These are phyloP conservation scores for Aleadryas rufinucha DNA, from an alignment of 2,113 vertebrate species.

Conservation along the genomic window DNA sequence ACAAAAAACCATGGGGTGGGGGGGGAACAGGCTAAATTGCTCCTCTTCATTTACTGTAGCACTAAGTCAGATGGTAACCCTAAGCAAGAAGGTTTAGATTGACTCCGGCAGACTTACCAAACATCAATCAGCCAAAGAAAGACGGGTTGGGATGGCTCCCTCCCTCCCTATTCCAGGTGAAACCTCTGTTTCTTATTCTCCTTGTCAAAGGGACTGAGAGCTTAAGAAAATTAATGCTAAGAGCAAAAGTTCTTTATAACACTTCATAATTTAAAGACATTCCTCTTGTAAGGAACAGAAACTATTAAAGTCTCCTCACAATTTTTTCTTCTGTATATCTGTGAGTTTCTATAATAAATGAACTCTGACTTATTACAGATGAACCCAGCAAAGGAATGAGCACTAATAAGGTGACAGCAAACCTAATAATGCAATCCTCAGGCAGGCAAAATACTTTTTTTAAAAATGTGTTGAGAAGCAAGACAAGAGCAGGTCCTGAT, in stretches of 20 bases:
- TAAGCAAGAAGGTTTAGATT: not conserved
- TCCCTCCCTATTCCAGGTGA: not conserved
- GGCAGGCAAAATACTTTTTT: not conserved
- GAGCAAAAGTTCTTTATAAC: not conserved
- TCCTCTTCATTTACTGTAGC: not conserved
- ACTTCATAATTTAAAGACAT: not conserved
- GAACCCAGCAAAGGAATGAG: not conserved
- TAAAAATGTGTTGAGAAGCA: not conserved
- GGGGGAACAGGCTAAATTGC: accelerated
- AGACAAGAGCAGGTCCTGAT: not conserved
- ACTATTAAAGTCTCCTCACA: not conserved
- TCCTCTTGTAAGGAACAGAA: not conserved
- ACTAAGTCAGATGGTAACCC: not conserved
- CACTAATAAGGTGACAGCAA: not conserved
- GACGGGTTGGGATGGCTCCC: not conserved
- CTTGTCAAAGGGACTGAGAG: not conserved
- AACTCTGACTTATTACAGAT: not conserved
- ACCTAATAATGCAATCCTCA: not conserved
- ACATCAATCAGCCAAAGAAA: not conserved
- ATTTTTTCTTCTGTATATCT: not conserved
- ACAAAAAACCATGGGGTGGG: accelerated
- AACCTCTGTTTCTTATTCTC: not conserved
- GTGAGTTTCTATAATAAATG: not conserved
- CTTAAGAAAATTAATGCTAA: not conserved
- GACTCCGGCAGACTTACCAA: not conserved